These are phyloP conservation scores for Herpetotheres cachinnans DNA, from an alignment of 2,113 vertebrate species.

Conservation along the genomic window DNA sequence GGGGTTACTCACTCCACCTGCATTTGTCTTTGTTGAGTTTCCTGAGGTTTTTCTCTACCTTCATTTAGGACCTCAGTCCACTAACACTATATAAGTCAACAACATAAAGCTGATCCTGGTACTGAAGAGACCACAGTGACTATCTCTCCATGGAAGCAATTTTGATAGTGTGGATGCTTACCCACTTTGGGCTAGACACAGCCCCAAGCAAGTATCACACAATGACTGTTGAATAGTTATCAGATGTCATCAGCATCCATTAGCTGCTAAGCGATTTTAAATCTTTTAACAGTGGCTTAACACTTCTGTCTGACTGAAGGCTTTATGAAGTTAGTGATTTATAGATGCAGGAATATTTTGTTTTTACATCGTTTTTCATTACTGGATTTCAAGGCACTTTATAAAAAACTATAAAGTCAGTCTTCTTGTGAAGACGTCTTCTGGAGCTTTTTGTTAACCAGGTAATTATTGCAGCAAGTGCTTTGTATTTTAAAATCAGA, in stretches of 20 bases:
- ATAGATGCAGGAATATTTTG: background rate
- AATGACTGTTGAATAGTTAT: background rate
- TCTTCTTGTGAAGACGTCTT: background rate
- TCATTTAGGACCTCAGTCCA: background rate
- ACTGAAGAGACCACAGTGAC: background rate
- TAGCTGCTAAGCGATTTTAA: background rate
- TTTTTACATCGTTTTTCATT: background rate
- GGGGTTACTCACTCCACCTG: background rate
- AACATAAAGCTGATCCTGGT: background rate
- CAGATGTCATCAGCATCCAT: background rate
- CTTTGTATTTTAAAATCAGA: background rate
- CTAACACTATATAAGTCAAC: rapidly evolving
- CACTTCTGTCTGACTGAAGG: background rate
- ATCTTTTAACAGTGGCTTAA: background rate
- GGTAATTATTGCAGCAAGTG: background rate
- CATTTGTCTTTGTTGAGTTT: background rate
- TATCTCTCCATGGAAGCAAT: background rate
- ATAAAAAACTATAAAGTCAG: background rate
- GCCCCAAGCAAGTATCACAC: background rate
- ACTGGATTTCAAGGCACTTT: background rate
- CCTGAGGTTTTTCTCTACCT: background rate
- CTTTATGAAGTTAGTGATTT: background rate
- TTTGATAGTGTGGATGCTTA: background rate
- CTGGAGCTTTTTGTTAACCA: background rate
- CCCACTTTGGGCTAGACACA: background rate